phyloP scores from a whole-genome alignment of 2,888 invertebrate genomes.

The Hofmannophila pseudospretella region DNA sequence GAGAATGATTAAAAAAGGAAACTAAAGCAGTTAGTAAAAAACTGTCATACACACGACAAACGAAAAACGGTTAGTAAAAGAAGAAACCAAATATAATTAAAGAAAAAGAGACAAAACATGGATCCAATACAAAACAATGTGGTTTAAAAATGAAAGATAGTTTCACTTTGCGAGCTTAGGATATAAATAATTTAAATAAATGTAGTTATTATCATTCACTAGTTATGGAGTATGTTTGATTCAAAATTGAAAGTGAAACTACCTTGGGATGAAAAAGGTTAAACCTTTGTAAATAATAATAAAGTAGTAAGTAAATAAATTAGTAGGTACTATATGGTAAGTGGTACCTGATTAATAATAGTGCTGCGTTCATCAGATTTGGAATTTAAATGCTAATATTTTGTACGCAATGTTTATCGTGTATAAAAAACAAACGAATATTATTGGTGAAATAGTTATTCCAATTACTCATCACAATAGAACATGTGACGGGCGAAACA shows the following conservation, averaged over 20 bases:
- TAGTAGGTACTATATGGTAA: conserved; percentile 30
- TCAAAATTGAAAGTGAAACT: conserved; percentile 28
- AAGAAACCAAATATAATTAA: conserved; percentile 31
- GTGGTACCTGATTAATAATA: conserved; percentile 12
- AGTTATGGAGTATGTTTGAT: too few species aligned
- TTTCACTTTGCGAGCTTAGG: conserved; percentile 23
- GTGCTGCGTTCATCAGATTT: conserved; percentile 57
- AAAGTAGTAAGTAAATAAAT: conserved; percentile 22
- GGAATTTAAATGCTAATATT: conserved; percentile 40
- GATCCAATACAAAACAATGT: conserved; percentile 16
- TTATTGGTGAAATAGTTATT: too few species aligned
- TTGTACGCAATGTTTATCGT: too few species aligned
- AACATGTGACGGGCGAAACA: too few species aligned
- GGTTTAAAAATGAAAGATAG: conserved; percentile 23
- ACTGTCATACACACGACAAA: conserved; percentile 49
- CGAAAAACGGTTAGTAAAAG: conserved; percentile 48
- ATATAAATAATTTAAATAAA: background rate
- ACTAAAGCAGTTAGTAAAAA: conserved; percentile 63
- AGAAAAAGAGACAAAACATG: conserved; percentile 18
- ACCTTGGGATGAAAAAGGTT: conserved; percentile 20
- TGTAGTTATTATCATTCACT: too few species aligned
- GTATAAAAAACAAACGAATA: too few species aligned
- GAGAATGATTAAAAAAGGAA: conserved; percentile 34
- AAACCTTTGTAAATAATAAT: conserved; percentile 5
- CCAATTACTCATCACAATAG: too few species aligned